Percentiles rank a stretch among this genome's conserved stretches.
Conservation (phyloP, 2,113 vertebrate genomes). For the Sus scrofa region T2T-Sscrofa CM000818.6:122642001-122642500, state of each 20-base stretch:
- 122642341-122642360: not conserved
- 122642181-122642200: not conserved
- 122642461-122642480: not conserved
- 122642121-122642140: not conserved
- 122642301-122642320: constrained; percentile 37
- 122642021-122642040: not conserved
- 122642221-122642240: not conserved
- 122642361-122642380: not conserved
- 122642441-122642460: constrained; percentile 27
- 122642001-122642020: not conserved
- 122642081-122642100: not conserved
- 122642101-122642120: too few species aligned
- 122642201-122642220: not conserved
- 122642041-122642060: constrained; percentile 12
- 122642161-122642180: not conserved
- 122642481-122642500: not conserved
- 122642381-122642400: constrained; percentile 44
- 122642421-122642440: not conserved
- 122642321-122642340: not conserved
- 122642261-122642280: constrained; percentile 4
- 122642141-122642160: not conserved
- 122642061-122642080: not conserved
- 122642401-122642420: constrained; percentile 47
- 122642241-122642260: constrained; percentile 48
- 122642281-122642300: not conserved